Base-by-base conservation (phyloP, 2,797 vertebrate species). In the Acestrorhynchus altus region DNA sequence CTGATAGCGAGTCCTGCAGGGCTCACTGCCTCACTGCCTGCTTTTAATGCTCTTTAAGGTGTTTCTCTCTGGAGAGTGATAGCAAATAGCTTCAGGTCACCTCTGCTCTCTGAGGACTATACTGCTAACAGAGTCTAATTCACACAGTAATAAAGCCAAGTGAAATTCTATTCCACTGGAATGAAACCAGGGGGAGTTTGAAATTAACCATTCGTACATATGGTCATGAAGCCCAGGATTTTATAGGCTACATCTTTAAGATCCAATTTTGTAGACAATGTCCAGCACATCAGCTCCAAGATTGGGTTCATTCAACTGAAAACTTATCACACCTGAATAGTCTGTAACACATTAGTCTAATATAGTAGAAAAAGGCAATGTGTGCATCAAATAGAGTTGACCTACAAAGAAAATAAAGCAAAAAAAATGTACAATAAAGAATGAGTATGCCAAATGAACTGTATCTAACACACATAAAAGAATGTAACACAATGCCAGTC, bases 21-120 rank as follows among this genome's bases (percentile, higher is more conserved):
- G 46, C 13, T 54, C 47, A 57, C 74, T 82, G 77, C 74, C 47
- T 84, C 70, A 61, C 59, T 47, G 46, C 35, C 51, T 68, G 72
- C 70, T 80, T 66, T 78, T 78, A 81, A 72, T 66, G 66, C 70
- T 77, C 60, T 80, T 77, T 46, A 84, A 79, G 83, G 74, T 82
- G 77, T 84, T 80, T 80, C 61, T 72, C 71, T 84, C 77, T 51
- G 16, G 74, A 78, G 72, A 78, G 31, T 69, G 59, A 78, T 51
- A 76, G 81, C 76, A 82, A 82, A 82, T 81, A 76, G 75, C 78
- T 84, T 80, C 64, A 76, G 75, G 80, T 84, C 81, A 78, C 61
- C 78, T 78, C 60, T 60, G 47, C 57, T 84, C 61, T 78, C 68
- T 15, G 47, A 74, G 76, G 72, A 66, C 63, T 59, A 69, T 20